phyloP scores from a whole-genome alignment of 1,140 invertebrate genomes.

The Periplaneta americana region DNA sequence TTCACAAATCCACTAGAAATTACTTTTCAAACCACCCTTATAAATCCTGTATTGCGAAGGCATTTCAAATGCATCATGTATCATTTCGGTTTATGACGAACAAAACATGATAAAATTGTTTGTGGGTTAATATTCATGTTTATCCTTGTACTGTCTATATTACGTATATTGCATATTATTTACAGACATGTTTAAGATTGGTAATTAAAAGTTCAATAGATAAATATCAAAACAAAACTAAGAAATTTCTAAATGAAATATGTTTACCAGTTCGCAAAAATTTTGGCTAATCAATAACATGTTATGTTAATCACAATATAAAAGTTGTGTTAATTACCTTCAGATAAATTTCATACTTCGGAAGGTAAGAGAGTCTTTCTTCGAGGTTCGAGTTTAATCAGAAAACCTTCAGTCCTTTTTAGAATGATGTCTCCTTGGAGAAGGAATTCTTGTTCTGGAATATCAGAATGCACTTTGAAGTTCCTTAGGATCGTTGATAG shows the following conservation, averaged over 20 bases:
- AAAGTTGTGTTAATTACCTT: neutral
- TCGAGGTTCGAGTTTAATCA: constrained; percentile 62
- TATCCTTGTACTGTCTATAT: too few relatives aligned
- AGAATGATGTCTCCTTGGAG: constrained; percentile 78
- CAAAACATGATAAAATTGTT: too few relatives aligned
- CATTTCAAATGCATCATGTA: too few relatives aligned
- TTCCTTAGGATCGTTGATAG: constrained; percentile 80
- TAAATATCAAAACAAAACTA: neutral
- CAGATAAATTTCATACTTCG: neutral
- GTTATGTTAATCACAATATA: neutral
- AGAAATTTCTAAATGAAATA: neutral
- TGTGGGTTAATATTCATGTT: too few relatives aligned
- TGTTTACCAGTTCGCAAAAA: neutral
- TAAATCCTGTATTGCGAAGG: too few relatives aligned
- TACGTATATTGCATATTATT: too few relatives aligned
- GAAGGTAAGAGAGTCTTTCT: constrained; percentile 26
- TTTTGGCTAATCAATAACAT: neutral
- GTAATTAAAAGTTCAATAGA: neutral
- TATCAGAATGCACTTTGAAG: constrained; percentile 62
- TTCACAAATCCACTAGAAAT: too few relatives aligned
- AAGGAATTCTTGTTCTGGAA: constrained; percentile 63
- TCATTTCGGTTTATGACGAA: too few relatives aligned
- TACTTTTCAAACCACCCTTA: too few relatives aligned
- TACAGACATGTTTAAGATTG: too few relatives aligned
- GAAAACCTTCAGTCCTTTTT: constrained; percentile 73